phyloP scores from a whole-genome alignment of 2,797 vertebrate genomes.

The Sylvilagus floridanus region DNA sequence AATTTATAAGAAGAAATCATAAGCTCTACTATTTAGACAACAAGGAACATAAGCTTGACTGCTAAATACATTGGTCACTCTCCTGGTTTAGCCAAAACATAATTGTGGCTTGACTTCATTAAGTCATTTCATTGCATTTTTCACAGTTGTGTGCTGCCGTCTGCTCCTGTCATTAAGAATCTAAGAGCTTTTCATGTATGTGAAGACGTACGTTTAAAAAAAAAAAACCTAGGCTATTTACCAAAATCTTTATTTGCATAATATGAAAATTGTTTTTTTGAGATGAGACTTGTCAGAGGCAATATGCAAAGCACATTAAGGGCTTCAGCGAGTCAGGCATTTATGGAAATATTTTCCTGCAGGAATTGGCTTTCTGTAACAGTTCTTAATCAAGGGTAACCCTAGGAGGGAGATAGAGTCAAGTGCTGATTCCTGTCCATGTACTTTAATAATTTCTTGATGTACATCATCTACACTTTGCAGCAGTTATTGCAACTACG shows the following conservation, averaged over 20 bases:
- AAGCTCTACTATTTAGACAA: conserved; percentile 41
- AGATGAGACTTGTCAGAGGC: conserved; percentile 80
- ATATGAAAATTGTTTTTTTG: conserved; percentile 82
- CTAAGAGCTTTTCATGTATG: conserved; percentile 71
- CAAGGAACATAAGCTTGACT: conserved; percentile 41
- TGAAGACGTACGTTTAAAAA: conserved; percentile 43
- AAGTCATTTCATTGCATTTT: conserved; percentile 64
- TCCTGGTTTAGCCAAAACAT: conserved; percentile 59
- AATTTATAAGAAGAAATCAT: conserved; percentile 55
- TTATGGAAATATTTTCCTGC: conserved; percentile 85
- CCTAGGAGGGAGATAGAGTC: conserved; percentile 84
- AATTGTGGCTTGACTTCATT: conserved; percentile 56
- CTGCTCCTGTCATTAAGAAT: conserved; percentile 75
- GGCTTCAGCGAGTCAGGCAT: conserved; percentile 78
- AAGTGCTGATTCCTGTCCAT: conserved; percentile 81
- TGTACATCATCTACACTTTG: conserved; percentile 62
- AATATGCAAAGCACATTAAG: conserved; percentile 84
- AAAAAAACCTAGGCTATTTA: conserved; percentile 76
- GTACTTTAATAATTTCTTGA: conserved; percentile 76
- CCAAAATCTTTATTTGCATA: conserved; percentile 84
- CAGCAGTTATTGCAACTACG: conserved; percentile 60
- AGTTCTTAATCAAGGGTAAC: conserved; percentile 85
- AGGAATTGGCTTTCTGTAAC: conserved; percentile 82
- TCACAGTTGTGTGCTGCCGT: conserved; percentile 63
- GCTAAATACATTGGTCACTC: conserved; percentile 43